Base-by-base conservation (phyloP, 2,797 vertebrate genomes). In the Spondyliosoma cantharus region DNA sequence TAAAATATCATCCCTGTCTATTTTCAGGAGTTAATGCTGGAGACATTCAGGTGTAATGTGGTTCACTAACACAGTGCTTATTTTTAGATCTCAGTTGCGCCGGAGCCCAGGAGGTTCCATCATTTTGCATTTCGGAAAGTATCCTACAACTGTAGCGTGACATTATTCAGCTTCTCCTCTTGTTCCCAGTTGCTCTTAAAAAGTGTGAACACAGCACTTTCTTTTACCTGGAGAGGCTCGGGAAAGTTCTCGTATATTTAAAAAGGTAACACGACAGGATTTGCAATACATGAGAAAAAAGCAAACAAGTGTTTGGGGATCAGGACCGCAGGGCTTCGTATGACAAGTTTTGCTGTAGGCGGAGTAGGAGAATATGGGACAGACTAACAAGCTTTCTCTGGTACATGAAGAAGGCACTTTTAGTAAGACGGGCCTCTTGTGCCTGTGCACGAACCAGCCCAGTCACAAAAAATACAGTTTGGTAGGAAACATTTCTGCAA, bases 61-160 rank as follows among this genome's bases (percentile, higher is more conserved):
- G 45, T 83, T 68, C 52, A 29, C 13, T 42, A 42, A 59, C 71
- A 37, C 48, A 61, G 27, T 49, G 53, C 24, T 64, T 64, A 53
- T 50, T 61, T 29, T 32, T 16, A 22, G 17, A 29, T 14, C 61
- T 61, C 17, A 29, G 64, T 27, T 61, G 50, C 42, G 12, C 9
- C 43, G 13, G 22, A 61, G 20, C 78, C 64, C 71, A 45, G 45
- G 58, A 46, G 52, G 9, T 27, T 59, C 25, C 0, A 2, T 42
- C 54, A 67, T 50, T 78, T 53, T 74, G 43, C 24, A 68, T 63
- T 64, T 52, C 32, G 54, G 52, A 20, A 37, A 70, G 43, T 48
- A 27, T 25, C 61, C 17, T 9, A 24, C 54, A 50, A 45, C 29
- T 48, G 32, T 48, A 50, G 32, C 22, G 19, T 17, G 3, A 29